A percentile compares a stretch with the other conserved stretches of the same genome.
Conservation (phyloP, 2,797 vertebrate genomes). For the Falco novaeseelandiae region DNA sequence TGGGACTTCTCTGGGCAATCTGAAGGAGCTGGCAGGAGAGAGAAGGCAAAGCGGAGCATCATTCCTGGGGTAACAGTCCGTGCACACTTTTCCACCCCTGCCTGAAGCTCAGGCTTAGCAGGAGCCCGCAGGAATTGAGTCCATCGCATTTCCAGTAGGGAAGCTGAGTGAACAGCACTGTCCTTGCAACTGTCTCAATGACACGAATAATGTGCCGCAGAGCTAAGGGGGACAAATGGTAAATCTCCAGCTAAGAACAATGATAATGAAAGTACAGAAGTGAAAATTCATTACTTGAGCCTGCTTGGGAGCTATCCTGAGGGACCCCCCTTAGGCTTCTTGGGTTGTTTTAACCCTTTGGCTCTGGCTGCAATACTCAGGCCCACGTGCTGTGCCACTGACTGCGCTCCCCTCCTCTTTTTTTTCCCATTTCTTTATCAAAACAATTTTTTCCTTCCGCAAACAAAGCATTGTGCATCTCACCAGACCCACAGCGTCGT, state of each 20-base stretch:
- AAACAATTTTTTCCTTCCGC: neutral
- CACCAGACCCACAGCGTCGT: rapidly evolving
- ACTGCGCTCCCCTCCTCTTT: neutral
- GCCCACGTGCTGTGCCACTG: neutral
- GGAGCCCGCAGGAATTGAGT: neutral
- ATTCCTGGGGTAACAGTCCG: neutral
- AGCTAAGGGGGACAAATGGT: conserved; percentile 19
- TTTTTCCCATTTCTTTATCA: neutral
- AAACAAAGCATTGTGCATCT: rapidly evolving
- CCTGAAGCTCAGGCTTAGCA: neutral
- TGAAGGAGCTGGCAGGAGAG: neutral
- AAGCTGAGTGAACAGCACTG: neutral
- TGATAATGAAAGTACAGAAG: conserved; percentile 19
- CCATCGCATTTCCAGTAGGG: neutral
- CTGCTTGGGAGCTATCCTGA: neutral
- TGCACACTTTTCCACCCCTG: neutral
- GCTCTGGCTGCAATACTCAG: neutral
- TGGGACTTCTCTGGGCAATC: neutral
- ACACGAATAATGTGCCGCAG: neutral
- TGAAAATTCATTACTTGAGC: conserved; percentile 48
- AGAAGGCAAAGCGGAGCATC: neutral
- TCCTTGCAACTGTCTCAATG: conserved; percentile 40
- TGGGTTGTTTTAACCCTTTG: conserved; percentile 12
- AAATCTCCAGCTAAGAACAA: conserved; percentile 1
- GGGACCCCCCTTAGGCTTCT: neutral